Percentiles rank a stretch among this genome's conserved stretches.
Evolutionary conservation across 1,140 invertebrate genomes (phyloP).

Genomic region (Drosophila yakuba): DNA sequence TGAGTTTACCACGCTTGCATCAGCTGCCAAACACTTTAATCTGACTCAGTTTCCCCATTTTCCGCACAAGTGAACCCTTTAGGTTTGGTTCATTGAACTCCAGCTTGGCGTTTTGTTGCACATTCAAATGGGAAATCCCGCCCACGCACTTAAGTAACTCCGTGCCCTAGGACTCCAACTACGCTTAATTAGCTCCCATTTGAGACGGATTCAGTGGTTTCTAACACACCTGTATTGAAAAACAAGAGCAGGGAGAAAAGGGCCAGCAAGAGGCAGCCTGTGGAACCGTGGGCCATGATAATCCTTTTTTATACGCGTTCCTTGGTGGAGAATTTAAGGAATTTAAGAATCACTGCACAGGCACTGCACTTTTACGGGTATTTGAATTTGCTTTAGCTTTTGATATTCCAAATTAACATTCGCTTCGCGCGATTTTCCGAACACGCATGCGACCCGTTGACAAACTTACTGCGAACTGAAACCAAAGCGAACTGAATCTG

Average conservation of each 20-base stretch:
- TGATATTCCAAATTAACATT: constrained; percentile 5
- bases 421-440: constrained; percentile 7
- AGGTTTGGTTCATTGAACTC: constrained; percentile 49
- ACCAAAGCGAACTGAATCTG: constrained; percentile 44
- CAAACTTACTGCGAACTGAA: constrained; percentile 75
- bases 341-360: constrained; percentile 12
- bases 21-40: constrained; percentile 27
- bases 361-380: constrained; percentile 28
- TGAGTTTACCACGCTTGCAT: constrained; percentile 1
- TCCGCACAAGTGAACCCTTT: constrained; percentile 25
- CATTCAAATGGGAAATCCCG: constrained; percentile 56
- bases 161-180: constrained; percentile 1
- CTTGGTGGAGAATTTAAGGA: neutral
- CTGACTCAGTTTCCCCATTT: constrained; percentile 17
- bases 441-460: constrained; percentile 77
- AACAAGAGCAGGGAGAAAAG: constrained; percentile 54
- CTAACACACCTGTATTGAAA: constrained; percentile 66
- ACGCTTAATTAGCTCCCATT: constrained; percentile 66
- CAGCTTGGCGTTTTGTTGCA: constrained; percentile 31
- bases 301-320: constrained; percentile 14
- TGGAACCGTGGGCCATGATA: constrained; percentile 61
- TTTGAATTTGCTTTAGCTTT: constrained; percentile 1
- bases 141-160: constrained; percentile 27
- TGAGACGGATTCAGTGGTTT: constrained; percentile 30
- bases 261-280: constrained; percentile 53